Conservation (phyloP, 2,797 vertebrate genomes). For the Xenopus petersii region DNA sequence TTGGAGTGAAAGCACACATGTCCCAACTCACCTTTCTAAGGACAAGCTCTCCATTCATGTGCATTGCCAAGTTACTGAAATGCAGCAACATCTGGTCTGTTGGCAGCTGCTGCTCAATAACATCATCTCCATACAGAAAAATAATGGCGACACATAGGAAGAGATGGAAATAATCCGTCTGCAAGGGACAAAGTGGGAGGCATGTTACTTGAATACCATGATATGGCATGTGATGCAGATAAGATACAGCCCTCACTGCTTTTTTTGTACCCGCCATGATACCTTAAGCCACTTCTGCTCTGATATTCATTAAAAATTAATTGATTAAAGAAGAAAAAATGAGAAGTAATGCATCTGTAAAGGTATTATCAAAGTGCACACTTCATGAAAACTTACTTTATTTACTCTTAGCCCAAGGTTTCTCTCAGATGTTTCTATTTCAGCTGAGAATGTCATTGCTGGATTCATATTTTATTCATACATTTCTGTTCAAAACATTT, state of each 20-base stretch:
- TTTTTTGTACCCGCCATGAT: background rate
- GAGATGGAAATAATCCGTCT: slow-evolving; percentile 98
- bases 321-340: no score
- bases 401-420: no score
- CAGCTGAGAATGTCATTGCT: no score
- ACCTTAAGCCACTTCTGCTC: no score
- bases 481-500: no score
- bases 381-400: no score
- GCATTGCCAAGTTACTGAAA: slow-evolving; percentile 96
- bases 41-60: slow-evolving; percentile 96
- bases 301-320: no score
- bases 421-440: no score
- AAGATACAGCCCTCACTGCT: background rate
- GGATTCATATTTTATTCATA: no score
- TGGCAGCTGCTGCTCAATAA: slow-evolving; percentile 89
- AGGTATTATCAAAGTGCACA: no score
- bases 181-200: slow-evolving; percentile 28
- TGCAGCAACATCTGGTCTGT: slow-evolving; percentile 97
- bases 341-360: no score
- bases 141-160: slow-evolving; percentile 97
- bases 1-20: background rate
- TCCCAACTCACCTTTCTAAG: slow-evolving; percentile 83
- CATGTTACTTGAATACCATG: background rate
- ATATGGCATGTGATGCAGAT: background rate
- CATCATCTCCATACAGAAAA: slow-evolving; percentile 91